Conservation (phyloP, 2,113 vertebrate genomes). For the Crotalus viridis region DNA sequence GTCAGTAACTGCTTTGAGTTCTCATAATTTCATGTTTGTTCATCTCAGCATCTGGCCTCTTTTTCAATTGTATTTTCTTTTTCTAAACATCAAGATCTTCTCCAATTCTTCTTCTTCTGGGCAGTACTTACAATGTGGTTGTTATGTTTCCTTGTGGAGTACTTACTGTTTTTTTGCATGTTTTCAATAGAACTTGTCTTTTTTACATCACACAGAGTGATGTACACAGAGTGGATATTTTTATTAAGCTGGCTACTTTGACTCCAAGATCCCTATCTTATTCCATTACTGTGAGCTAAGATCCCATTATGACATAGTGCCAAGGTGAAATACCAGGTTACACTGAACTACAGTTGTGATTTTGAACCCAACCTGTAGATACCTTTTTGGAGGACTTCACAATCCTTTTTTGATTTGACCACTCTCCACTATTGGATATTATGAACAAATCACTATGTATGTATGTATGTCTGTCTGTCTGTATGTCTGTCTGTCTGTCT, state of each 20-base stretch:
- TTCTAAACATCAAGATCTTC: neutral
- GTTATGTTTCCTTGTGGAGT: neutral
- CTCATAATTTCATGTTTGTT: neutral
- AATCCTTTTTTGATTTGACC: neutral
- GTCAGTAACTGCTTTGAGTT: neutral
- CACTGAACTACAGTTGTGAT: neutral
- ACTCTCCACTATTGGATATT: neutral
- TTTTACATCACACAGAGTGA: neutral
- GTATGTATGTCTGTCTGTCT: neutral
- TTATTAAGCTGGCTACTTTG: neutral
- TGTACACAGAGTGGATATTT: neutral
- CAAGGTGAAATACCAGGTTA: neutral
- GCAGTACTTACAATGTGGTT: neutral
- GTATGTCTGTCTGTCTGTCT: neutral
- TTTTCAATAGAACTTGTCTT: neutral
- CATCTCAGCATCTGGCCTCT: neutral
- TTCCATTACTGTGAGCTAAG: neutral
- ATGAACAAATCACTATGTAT: neutral
- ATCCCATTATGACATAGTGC: neutral
- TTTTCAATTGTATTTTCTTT: neutral
- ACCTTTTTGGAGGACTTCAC: neutral
- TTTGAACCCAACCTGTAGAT: neutral
- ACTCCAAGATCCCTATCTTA: neutral
- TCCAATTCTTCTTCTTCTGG: neutral
- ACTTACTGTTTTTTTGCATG: neutral